Base-by-base conservation (phyloP, 2,113 vertebrate species). In the Coryphaenoides rupestris region DNA sequence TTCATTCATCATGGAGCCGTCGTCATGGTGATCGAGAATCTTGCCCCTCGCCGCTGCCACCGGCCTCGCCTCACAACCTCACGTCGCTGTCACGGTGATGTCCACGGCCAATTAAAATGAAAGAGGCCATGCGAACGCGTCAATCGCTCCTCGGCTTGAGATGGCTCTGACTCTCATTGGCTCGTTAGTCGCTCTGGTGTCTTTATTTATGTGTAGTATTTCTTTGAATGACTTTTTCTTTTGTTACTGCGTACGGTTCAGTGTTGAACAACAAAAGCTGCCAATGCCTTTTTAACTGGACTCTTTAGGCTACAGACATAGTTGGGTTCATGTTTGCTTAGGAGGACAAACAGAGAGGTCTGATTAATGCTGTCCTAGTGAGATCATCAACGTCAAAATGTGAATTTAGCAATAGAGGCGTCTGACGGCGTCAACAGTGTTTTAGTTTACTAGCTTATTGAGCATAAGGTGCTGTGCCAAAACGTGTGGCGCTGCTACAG, bases 1-100 rank as follows among this genome's bases (percentile, higher is more conserved):
- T n/a, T 65, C 49, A 76, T 72, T 67, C 69, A 70, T 79, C 75
- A 55, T 69, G 75, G 65, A 58, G 73, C 69, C 63, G 57, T 70
- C 68, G 59, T 28, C 0, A 66, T 62, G 70, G 65, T 21, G 74
- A 69, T 23, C 19, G 26, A 13, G 5, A 1, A 13, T 63, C 46
- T 65, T 65, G 53, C 15, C 47, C 57, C 55, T 50, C 7, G 54
- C 40, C 67, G 65, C 68, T 76, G 74, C 60, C 50, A 68, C n/a
- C 21, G 65, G 74, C 73, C 78, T 60, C n/a, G 74, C 68, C 64
- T 64, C 76, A 28, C 14, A 70, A 40, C 5, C 33, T 40, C 33
- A 12, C 33, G 4, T 40, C 33, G 33, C 33, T n/a, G n/a, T n/a
- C 33, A 40, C 33, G 33, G 33, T 40, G 1, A 40, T 12, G 33